Evolutionary conservation across 2,888 invertebrate species (phyloP), one percentile per base, ranked within the genome.

Genomic region (Scrobipalpa atriplicella): DNA sequence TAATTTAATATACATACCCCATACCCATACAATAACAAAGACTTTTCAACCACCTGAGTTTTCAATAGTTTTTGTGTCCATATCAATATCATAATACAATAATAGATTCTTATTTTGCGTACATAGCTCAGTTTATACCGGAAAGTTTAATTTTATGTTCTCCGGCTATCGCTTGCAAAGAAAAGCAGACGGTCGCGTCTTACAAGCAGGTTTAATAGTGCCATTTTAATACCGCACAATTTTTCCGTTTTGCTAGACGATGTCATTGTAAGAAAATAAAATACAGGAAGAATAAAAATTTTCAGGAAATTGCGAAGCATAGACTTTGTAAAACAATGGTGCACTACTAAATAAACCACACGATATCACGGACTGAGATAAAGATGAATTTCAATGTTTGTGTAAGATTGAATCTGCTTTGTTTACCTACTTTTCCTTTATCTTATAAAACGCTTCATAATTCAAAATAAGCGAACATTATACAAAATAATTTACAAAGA

Each of bases 81-180:
- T n/a, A n/a, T n/a, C n/a, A n/a, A n/a, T n/a, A n/a, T n/a, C n/a
- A n/a, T n/a, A n/a, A n/a, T n/a, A n/a, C n/a, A n/a, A 41, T 47
- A 47, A 54, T 18, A 36, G 36, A 29, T 41, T 39, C 43, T 7
- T 6, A 11, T 21, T 39, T 7, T 38, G 52, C 10, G 62, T 68
- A 58, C 60, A 41, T 16, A 51, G 70, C 36, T 62, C 71, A 58
- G 19, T 19, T 11, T 68, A 68, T 41, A 9, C 39, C 68, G 71
- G 71, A 16, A 61, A 66, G 62, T 68, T 67, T 68, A 68, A 64
- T 68, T 67, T 68, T 70, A 66, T 60, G 18, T 54, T 68, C 66
- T 68, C 67, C 66, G 67, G 67, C 63, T 68, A 67, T 67, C 54
- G 65, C 56, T 21, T 13, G 29, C 29, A 56, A 9, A 21, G 21